Base-by-base conservation (phyloP, 2,888 invertebrate species). In the Labia minor region DNA sequence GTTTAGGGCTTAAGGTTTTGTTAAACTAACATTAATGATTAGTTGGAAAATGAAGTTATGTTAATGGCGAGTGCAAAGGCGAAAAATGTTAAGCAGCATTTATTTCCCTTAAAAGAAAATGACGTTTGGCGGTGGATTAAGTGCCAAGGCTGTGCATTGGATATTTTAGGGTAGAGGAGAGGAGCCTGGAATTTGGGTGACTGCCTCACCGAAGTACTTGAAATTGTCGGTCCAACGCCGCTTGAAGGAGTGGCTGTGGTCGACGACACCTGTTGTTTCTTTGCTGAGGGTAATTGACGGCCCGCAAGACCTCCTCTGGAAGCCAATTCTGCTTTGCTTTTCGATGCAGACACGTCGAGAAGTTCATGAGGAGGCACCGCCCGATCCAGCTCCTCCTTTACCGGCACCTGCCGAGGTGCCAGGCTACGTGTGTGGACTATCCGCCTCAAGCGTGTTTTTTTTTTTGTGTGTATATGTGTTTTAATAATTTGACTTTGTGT, bases 301-400 rank as follows among this genome's bases (percentile, higher is more conserved):
- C 88, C 86, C 11, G 89, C 89, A 71, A 89, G 78, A 70, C 87
- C 87, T 69, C 89, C 88, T 66, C 79, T 73, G 19, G 76, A 88
- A 67, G 90, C 95, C 72, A 95, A 82, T 78, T 95, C 94, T 18
- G 91, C 93, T 80, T 90, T 90, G 70, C 86, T 85, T 77, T 88
- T 88, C 70, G 86, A 90, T 16, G 88, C 90, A 1, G 93, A 90
- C 73, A 89, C 90, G 78, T 96, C 95, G 65, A 96, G 82, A 70
- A 95, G 82, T 75, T 87, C 88, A 73, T 90, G 89, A 72, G 90
- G 90, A 66, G 95, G 95, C 69, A 95, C 89, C 0, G 90, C 92
- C 71, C 88, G 85, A 79, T 93, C 92, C 73, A 93, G 81, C 78
- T 93, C 93, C 74, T 92, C 77, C 72, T 77, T 74, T 69, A 76